phyloP scores from a whole-genome alignment of 2,113 vertebrate species.

The Carassius carassius region DNA sequence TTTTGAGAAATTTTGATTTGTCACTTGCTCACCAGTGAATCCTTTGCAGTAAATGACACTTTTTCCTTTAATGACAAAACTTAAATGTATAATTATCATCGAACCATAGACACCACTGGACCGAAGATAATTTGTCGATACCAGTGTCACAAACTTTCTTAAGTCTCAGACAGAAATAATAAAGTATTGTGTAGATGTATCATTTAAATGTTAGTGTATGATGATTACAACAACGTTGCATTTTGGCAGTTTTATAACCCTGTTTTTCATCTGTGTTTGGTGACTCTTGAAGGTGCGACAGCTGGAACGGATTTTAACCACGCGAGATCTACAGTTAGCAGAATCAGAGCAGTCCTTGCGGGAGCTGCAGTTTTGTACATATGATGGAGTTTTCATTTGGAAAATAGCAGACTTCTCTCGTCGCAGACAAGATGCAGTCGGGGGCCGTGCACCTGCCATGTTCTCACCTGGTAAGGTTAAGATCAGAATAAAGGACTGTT shows the following conservation, averaged over 20 bases:
- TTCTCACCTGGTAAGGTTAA: constrained; percentile 89
- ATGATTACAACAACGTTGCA: neutral
- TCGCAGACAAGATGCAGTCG: constrained; percentile 91
- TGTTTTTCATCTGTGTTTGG: neutral
- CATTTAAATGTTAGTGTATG: neutral
- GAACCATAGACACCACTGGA: neutral
- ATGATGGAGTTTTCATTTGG: constrained; percentile 93
- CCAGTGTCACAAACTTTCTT: neutral
- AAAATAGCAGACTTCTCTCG: constrained; percentile 91
- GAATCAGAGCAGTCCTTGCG: constrained; percentile 89
- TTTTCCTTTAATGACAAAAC: too few relatives aligned
- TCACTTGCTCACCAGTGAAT: too few relatives aligned
- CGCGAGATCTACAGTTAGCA: constrained; percentile 88
- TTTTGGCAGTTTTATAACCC: neutral
- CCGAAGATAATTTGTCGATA: neutral
- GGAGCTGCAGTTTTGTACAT: constrained; percentile 86
- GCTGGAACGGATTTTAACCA: constrained; percentile 88
- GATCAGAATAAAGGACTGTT: neutral
- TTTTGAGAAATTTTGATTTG: too few relatives aligned
- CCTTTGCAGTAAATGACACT: too few relatives aligned
- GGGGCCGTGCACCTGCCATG: constrained; percentile 89
- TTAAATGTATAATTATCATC: neutral
- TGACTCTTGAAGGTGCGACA: constrained; percentile 83
- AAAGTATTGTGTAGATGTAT: too few relatives aligned
- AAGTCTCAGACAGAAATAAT: too few relatives aligned